These are phyloP conservation scores for Pelmatolapia mariae DNA, from an alignment of 2,113 vertebrate genomes.

Conservation along the genomic window DNA sequence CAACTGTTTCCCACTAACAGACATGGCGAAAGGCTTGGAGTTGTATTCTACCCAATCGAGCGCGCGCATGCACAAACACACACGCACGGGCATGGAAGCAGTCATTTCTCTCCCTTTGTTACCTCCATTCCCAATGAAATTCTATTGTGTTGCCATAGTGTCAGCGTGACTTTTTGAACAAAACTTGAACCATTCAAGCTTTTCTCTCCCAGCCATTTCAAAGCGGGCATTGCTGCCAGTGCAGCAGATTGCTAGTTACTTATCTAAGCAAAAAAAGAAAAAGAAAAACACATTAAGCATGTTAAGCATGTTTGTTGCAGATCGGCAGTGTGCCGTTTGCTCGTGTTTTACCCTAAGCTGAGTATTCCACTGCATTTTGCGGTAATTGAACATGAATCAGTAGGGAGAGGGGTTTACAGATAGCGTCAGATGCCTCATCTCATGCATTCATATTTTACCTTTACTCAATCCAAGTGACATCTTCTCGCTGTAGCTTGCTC, in stretches of 20 bases:
- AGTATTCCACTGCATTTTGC: neutral
- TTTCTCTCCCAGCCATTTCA: neutral
- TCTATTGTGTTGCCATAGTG: conserved; percentile 22
- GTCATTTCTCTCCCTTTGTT: neutral
- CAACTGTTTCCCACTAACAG: neutral
- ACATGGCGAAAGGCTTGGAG: neutral
- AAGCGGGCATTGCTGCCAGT: neutral
- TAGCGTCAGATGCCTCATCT: neutral
- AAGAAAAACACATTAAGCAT: neutral
- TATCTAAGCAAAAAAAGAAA: neutral
- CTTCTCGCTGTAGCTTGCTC: neutral
- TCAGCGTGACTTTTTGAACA: neutral
- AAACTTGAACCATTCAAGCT: neutral
- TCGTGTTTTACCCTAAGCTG: neutral
- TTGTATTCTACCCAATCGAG: neutral
- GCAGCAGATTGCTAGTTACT: neutral
- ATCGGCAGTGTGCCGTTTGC: neutral
- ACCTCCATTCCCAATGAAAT: neutral
- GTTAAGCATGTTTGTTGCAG: neutral
- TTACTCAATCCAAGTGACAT: neutral
- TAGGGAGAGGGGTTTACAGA: neutral
- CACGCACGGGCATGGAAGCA: neutral
- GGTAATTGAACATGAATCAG: conserved; percentile 20
- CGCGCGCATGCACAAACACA: neutral
- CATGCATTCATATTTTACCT: neutral